Base-by-base conservation (phyloP, 1,140 invertebrate species). In the Brachionus manjavacas region DNA sequence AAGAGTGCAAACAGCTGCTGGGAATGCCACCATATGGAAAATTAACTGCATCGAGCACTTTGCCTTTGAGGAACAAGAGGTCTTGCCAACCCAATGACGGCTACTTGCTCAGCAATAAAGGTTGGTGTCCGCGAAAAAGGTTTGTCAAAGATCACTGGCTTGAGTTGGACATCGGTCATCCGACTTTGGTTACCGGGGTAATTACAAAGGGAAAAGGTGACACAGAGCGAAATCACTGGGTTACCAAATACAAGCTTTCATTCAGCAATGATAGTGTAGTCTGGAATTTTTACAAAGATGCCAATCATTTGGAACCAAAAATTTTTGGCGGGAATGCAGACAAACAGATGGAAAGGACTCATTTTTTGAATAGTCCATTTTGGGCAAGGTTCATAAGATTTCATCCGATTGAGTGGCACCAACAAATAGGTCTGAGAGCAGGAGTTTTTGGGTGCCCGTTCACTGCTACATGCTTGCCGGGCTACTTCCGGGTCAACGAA, bases 251-350 rank as follows among this genome's bases (percentile, higher is more conserved):
- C 87, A 90, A 89, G 39, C 85, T 92, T 7, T 90, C 91, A 4
- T 92, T 91, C 87, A 91, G 90, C 86, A 92, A 92, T 86, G 91
- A 92, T 86, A 89, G 90, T 23, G 85, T 87, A 16, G 85, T 90
- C 7, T 92, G 92, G 92, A 90, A 90, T 86, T 91, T 88, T 86
- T 92, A 92, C 86, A 91, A 92, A 86, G 92, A 92, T 85, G 91
- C 90, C 12, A 90, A 91, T 85, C 90, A 91, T 85, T 88, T 91
- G 7, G 90, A 90, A 68, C 89, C 91, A n/a, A 64, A 52, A 49
- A 39, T 79, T 66, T 92, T 92, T 86, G 91, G 90, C 4, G 91
- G 91, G 6, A 92, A 92, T 86, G 89, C 90, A 86, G 91, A 92
- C 87, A 91, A 91, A 84, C 86, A 89, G 55, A 91, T 90, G 4